A percentile compares a stretch with the other conserved stretches of the same genome.
Conservation (phyloP, 2,888 invertebrate species). For the Ochropacha duplaris region DNA sequence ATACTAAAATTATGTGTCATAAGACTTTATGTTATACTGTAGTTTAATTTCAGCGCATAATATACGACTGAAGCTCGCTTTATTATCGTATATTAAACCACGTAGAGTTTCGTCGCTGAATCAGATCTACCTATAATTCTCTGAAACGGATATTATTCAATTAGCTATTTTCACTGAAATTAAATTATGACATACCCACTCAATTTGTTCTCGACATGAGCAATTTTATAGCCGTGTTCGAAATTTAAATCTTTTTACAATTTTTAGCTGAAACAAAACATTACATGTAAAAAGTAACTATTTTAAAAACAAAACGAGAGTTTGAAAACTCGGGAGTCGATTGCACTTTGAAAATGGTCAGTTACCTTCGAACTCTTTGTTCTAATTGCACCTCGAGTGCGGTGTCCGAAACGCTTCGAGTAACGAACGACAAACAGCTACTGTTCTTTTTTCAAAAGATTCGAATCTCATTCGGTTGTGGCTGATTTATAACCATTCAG, state of each 20-base stretch:
- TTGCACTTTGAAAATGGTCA: conserved; percentile 46
- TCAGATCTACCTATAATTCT: conserved; percentile 31
- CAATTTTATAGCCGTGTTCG: not conserved
- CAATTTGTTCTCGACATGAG: conserved; percentile 6
- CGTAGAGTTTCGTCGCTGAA: conserved; percentile 27
- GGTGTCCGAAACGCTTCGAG: conserved; percentile 22
- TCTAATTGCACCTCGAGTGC: conserved; percentile 56
- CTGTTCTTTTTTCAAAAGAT: conserved; percentile 11
- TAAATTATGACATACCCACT: conserved; percentile 15
- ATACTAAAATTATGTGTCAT: no score
- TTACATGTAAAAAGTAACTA: conserved; percentile 19
- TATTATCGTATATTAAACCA: conserved; percentile 28
- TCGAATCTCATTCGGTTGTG: not conserved
- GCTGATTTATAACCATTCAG: not conserved
- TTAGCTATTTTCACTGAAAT: conserved; percentile 36
- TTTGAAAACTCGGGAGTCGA: conserved; percentile 43
- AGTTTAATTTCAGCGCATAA: conserved; percentile 36
- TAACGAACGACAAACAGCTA: conserved; percentile 48
- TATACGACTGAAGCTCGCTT: not conserved
- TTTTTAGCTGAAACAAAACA: no score
- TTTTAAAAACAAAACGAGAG: conserved; percentile 24
- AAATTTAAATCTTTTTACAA: not conserved
- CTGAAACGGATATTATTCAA: conserved; percentile 38
- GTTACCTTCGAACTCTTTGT: conserved; percentile 51
- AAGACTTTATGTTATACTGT: conserved; percentile 23